These are phyloP conservation scores for Zygothrica quintamaculata DNA, from an alignment of 2,888 invertebrate species.

Conservation along the genomic window DNA sequence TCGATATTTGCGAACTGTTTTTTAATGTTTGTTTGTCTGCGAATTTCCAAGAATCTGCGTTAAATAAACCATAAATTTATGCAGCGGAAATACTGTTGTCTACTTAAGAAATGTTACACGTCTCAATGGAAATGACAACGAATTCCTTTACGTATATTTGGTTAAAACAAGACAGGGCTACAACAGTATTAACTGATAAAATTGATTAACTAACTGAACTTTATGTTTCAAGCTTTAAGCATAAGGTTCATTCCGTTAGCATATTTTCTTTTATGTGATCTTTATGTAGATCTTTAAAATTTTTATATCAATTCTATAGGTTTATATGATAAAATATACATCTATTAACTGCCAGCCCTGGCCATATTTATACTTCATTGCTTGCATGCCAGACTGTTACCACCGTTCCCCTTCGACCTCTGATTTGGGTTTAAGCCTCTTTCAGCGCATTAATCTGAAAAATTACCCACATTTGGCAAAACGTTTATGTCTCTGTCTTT, in stretches of 20 bases:
- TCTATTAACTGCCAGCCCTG: constrained; percentile 37
- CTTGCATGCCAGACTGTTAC: too few species aligned
- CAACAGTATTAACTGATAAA: not conserved
- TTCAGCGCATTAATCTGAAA: constrained; percentile 41
- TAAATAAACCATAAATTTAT: constrained; percentile 45
- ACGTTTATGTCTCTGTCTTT: constrained; percentile 34
- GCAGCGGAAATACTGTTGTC: constrained; percentile 32
- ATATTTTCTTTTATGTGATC: too few species aligned
- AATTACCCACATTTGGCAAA: constrained; percentile 50
- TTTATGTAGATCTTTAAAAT: too few species aligned
- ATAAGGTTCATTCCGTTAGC: too few species aligned
- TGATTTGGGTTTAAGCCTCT: constrained; percentile 21
- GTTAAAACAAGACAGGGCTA: constrained; percentile 22
- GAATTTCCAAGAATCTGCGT: constrained; percentile 6
- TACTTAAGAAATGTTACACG: constrained; percentile 31
- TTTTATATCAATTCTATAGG: too few species aligned
- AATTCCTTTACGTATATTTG: constrained; percentile 18
- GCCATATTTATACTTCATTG: constrained; percentile 21
- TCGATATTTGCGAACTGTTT: constrained; percentile 23
- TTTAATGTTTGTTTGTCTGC: constrained; percentile 18
- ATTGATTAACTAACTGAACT: too few species aligned
- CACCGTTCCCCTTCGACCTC: not conserved
- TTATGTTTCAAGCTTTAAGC: too few species aligned
- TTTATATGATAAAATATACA: constrained; percentile 1
- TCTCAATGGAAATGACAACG: constrained; percentile 43